Conservation (phyloP, 2,113 vertebrate genomes). For the Psittacus erithacus region DNA sequence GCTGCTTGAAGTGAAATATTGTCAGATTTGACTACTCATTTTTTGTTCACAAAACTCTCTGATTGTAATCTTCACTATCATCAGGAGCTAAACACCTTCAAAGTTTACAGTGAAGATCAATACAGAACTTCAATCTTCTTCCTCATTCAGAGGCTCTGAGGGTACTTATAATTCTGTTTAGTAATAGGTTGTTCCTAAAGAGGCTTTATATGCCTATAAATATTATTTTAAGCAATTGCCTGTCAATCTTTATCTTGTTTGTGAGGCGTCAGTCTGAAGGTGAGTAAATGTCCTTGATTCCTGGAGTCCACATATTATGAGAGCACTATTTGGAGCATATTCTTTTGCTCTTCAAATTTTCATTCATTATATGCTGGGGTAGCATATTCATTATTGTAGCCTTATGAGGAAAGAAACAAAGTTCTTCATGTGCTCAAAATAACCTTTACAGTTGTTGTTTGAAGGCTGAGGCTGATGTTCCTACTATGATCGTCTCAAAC, state of each 20-base stretch:
- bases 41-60: constrained; percentile 16
- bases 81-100: constrained; percentile 25
- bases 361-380: background rate
- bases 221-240: background rate
- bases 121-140: constrained; percentile 30
- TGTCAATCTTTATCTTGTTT: background rate
- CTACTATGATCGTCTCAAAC: background rate
- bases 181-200: background rate
- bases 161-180: background rate
- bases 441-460: background rate
- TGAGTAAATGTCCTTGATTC: background rate
- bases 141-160: background rate
- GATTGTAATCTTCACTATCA: constrained; percentile 23
- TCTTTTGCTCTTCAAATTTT: background rate
- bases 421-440: background rate
- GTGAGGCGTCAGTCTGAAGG: background rate
- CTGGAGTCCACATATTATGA: background rate
- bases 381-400: background rate
- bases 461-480: background rate
- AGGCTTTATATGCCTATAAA: background rate
- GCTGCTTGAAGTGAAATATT: constrained; percentile 23
- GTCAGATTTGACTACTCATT: background rate
- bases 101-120: constrained; percentile 44
- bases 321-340: background rate
- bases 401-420: background rate